Evolutionary conservation across 2,888 invertebrate genomes (phyloP), one percentile per base, ranked within the genome.

Genomic region (Ellobium chinense): DNA sequence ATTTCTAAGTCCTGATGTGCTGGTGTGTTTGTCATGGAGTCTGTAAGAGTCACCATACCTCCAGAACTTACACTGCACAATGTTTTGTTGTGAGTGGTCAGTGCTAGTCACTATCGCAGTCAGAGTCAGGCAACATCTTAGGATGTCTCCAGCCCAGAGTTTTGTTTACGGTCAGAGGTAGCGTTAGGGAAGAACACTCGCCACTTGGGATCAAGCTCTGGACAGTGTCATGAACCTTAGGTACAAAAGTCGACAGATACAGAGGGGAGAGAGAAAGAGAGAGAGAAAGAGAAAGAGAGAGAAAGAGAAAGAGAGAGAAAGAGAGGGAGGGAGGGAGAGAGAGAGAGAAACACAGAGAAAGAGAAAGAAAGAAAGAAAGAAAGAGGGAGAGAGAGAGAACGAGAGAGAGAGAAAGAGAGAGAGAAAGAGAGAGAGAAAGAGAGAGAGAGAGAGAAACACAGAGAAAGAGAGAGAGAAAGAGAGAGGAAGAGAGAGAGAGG

Each of bases 261-360:
- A 54, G 21, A 54, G 21, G 21, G 21, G n/a, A 60, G 5, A 21
- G 27, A 60, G 5, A 60, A n/a, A 60, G 5, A 21, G 27, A 21
- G 5, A 21, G 27, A 60, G 5, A 60, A n/a, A 60, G 5, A 60
- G 27, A 60, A 18, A 60, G 27, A 60, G 5, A 60, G n/a, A 60
- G 5, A 60, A n/a, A 60, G 5, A 60, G 27, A 21, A 18, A 21
- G 18, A 37, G n/a, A 68, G 18, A 68, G 21, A 68, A 2, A 68
- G 18, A 36, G 12, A 68, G 2, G 36, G 37, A 68, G 21, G 31
- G 18, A 34, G 21, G 18, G 18, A 34, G 21, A 68, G 37, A 68
- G 21, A 68, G 37, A 68, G 18, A 68, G 37, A 68, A 12, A 68
- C n/a, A 68, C 21, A 68, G 18, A 68, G 21, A 68, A 27, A 27